These are phyloP conservation scores for Drosophila serrata DNA, from an alignment of 1,140 invertebrate genomes.

Conservation along the genomic window DNA sequence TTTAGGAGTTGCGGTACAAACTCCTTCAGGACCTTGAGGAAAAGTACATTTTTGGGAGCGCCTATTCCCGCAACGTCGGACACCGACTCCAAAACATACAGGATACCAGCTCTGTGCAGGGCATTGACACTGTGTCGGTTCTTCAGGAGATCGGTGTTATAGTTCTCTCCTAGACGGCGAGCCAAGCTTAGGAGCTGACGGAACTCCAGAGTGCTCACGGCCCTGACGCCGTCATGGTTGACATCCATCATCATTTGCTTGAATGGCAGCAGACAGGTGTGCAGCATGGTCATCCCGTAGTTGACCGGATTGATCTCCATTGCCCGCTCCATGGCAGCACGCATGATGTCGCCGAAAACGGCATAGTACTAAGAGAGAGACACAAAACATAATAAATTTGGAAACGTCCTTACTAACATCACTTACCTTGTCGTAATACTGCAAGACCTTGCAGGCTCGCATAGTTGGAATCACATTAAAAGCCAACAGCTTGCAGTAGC, in stretches of 20 bases:
- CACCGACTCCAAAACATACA: constrained; percentile 28
- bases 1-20: constrained; percentile 57
- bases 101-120: constrained; percentile 54
- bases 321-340: constrained; percentile 41
- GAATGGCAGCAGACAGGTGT: constrained; percentile 45
- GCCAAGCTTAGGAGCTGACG: constrained; percentile 32
- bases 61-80: neutral
- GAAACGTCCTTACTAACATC: rapidly evolving
- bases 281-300: constrained; percentile 64
- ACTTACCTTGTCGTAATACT: constrained; percentile 51
- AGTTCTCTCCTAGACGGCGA: constrained; percentile 24
- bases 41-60: constrained; percentile 38
- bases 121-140: constrained; percentile 31
- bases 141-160: constrained; percentile 12
- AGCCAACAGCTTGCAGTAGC: constrained; percentile 58
- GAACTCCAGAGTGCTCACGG: constrained; percentile 24
- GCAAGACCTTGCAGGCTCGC: constrained; percentile 33
- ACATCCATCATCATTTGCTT: constrained; percentile 3
- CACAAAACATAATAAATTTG: neutral
- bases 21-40: constrained; percentile 39
- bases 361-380: constrained; percentile 15
- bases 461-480: constrained; percentile 58
- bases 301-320: constrained; percentile 39
- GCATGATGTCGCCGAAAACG: constrained; percentile 53
- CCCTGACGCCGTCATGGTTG: neutral